Percentiles rank a stretch among this genome's conserved stretches.
phyloP scores from a whole-genome alignment of 2,888 invertebrate genomes.

The Cenopis cana region DNA sequence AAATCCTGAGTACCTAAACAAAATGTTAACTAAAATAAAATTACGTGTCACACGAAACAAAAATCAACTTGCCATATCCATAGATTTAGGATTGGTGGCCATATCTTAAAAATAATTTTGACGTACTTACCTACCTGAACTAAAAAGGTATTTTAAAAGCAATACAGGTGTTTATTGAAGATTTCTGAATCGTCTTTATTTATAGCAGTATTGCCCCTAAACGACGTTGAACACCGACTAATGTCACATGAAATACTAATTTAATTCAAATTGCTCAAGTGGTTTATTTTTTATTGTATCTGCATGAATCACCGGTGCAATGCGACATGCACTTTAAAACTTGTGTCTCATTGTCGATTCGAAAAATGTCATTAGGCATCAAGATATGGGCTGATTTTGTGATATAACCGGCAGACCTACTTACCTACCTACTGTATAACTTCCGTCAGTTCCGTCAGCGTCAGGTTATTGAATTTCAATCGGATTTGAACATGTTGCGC shows the following conservation, averaged over 20 bases:
- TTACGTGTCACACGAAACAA: background rate
- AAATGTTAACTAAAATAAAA: background rate
- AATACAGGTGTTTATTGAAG: slow-evolving; percentile 13
- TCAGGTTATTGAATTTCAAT: too few relatives aligned
- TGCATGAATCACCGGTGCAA: slow-evolving; percentile 33
- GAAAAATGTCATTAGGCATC: slow-evolving; percentile 40
- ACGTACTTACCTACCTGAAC: background rate
- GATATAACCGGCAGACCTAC: too few relatives aligned
- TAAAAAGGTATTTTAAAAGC: background rate
- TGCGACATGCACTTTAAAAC: slow-evolving; percentile 39
- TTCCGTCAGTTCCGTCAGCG: too few relatives aligned
- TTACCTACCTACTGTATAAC: too few relatives aligned
- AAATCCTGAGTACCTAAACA: background rate
- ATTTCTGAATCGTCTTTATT: slow-evolving; percentile 15
- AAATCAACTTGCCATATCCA: too few relatives aligned
- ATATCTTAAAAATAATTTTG: background rate
- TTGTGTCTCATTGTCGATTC: slow-evolving; percentile 22
- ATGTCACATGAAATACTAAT: slow-evolving; percentile 24
- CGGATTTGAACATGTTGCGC: background rate
- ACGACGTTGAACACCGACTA: slow-evolving; percentile 26
- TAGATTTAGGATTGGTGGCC: background rate
- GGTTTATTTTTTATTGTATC: slow-evolving; percentile 28
- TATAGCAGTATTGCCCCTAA: slow-evolving; percentile 18
- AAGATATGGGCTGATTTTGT: background rate
- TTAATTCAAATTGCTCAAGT: slow-evolving; percentile 23